Evolutionary conservation across 2,113 vertebrate genomes (phyloP), one percentile per base, ranked within the genome.

Genomic region (Turnix velox): DNA sequence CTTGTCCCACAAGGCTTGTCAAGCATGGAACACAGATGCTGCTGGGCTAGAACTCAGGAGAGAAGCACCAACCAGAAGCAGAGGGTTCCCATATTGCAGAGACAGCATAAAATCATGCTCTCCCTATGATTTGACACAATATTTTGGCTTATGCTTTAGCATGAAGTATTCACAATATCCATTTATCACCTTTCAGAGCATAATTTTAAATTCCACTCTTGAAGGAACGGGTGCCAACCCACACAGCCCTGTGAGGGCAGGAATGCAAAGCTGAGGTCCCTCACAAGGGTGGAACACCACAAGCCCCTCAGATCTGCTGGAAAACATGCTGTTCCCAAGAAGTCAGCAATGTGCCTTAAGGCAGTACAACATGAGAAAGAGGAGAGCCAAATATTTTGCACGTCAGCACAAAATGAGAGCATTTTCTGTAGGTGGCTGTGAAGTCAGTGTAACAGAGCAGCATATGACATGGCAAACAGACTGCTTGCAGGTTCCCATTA

Each of bases 371-470:
- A 30, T 1, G 35, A 93, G 80, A 90, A 90, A 94, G 49, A 23
- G 25, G 63, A 52, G 91, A 86, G 80, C 52, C 61, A 96, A 91
- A 69, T 65, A 85, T 72, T 93, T 68, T 40, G 33, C 84, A 42
- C 7, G 69, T 72, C 88, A 81, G 65, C 40, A 59, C 43, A 74
- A 92, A 81, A 74, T 4, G 35, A 71, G 49, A 88, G 43, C 25
- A 17, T 65, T 68, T 78, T 80, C 87, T 61, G 87, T 68, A 76
- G 92, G 95, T 57, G 84, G 89, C 72, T 80, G 84, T 62, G 73
- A 83, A 88, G 61, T 33, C 30, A 80, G 66, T 10, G 67, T 49
- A 68, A 27, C 45, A 62, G 73, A 84, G 76, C 14, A 48, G 55
- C 0, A 10, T 37, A 31, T 13, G 68, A 63, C 54, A 55, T 2